Evolutionary conservation across 2,888 invertebrate genomes (phyloP), one percentile per base, ranked within the genome.

Genomic region (Rugalucina vietnamica): DNA sequence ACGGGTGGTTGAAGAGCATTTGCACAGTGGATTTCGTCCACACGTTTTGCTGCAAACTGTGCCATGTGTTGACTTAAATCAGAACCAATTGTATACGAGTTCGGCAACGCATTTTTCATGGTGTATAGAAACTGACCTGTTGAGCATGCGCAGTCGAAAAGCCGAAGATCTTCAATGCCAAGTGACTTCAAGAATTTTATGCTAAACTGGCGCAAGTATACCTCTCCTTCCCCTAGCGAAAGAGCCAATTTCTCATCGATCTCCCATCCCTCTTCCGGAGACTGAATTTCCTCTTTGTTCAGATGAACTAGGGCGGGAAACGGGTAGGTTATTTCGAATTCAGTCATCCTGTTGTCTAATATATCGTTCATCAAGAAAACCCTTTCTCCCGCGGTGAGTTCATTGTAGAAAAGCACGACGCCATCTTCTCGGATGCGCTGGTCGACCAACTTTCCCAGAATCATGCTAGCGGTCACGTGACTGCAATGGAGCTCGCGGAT

Each of bases 131-230:
- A 91, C 76, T 89, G 89, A n/a, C 91, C 91, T 0, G 90, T 91
- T 34, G 90, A 91, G 76, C 90, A 91, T 49, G 90, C 91, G 69
- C 90, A 89, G 81, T 91, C 91, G 73, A 85, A 91, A 54, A 91
- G 65, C 27, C 82, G 75, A 3, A 89, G 78, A 50, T 89, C 87
- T 1, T 86, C 82, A 12, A 79, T 82, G 10, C 70, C 80, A 1
- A 91, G 81, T 10, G 88, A 82, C 54, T 87, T 88, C 37, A 90
- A 69, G 69, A 88, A 91, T 37, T 84, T 65, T 12, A 88, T 86
- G 10, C 87, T 84, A 74, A 80, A 91, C 32, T 91, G 77, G 4
- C 91, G 87, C 0, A 91, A 79, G 50, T 84, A 89, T 0, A 89
- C 86, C 32, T 89, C 90, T 18, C 88, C 89, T 37, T 88, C 87